Conservation (phyloP, 2,113 vertebrate genomes). For the Ranitomeya imitator region DNA sequence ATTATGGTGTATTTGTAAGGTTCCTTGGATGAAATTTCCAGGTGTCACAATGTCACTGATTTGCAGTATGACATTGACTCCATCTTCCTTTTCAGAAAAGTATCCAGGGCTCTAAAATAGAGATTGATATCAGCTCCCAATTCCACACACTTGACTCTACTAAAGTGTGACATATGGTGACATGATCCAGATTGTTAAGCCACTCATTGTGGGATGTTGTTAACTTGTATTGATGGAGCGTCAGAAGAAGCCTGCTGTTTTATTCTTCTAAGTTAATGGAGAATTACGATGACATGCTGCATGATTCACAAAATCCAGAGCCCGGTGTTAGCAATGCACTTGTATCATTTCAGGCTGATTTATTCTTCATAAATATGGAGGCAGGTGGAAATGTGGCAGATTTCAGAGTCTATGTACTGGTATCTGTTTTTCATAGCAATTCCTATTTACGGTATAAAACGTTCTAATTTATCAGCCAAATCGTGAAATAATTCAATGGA, state of each 20-base stretch:
- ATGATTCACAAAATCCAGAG: background rate
- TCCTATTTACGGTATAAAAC: background rate
- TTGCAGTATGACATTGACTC: background rate
- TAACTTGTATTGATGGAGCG: background rate
- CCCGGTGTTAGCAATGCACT: background rate
- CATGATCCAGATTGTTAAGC: background rate
- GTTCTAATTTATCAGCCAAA: background rate
- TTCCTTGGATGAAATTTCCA: background rate
- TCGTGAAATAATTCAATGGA: background rate
- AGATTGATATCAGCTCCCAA: background rate
- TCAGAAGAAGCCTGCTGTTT: background rate
- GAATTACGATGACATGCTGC: background rate
- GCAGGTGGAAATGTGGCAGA: too few relatives aligned
- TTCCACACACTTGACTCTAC: background rate
- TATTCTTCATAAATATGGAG: background rate
- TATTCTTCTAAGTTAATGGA: background rate
- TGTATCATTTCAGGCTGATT: background rate
- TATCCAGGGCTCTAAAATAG: background rate
- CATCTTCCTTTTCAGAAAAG: background rate
- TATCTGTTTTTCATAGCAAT: background rate
- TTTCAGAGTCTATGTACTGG: background rate
- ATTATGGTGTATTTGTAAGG: background rate
- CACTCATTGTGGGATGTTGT: background rate
- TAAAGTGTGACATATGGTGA: conserved; percentile 4
- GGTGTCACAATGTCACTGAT: background rate